These are phyloP conservation scores for Oncorhynchus gorbuscha DNA, from an alignment of 2,113 vertebrate species.

Conservation along the genomic window DNA sequence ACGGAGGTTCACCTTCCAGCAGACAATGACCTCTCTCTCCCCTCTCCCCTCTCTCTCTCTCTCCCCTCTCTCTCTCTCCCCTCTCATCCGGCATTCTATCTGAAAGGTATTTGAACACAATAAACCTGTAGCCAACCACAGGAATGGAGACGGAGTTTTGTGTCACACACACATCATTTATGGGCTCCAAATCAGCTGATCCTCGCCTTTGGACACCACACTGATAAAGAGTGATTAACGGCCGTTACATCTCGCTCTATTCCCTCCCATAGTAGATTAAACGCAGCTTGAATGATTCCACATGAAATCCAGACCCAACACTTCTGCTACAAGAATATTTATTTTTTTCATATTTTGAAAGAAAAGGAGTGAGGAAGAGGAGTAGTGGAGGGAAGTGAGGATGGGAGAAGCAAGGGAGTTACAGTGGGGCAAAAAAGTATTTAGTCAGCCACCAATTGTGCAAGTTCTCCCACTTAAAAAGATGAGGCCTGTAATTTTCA, in stretches of 20 bases:
- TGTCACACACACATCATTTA: constrained; percentile 73
- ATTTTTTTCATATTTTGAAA: constrained; percentile 20
- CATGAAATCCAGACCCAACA: constrained; percentile 58
- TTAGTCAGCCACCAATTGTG: too few species aligned
- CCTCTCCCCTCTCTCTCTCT: too few species aligned
- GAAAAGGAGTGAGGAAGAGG: background rate
- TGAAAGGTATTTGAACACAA: constrained; percentile 77
- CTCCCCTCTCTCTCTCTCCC: too few species aligned
- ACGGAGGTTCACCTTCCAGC: too few species aligned
- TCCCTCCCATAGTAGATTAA: constrained; percentile 71
- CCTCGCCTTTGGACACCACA: constrained; percentile 66
- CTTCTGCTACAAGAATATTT: constrained; percentile 34
- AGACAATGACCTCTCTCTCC: too few species aligned
- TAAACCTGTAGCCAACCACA: constrained; percentile 72
- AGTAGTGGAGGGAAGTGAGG: background rate
- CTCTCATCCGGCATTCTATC: constrained; percentile 72
- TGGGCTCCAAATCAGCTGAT: constrained; percentile 74
- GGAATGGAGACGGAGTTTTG: constrained; percentile 75
- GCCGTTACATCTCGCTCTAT: constrained; percentile 67
- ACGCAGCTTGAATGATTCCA: constrained; percentile 73
- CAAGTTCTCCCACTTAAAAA: too few species aligned
- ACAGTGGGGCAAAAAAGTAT: too few species aligned
- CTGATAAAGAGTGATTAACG: constrained; percentile 80
- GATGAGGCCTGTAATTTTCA: too few species aligned
- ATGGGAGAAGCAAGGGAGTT: background rate